Base-by-base conservation (phyloP, 1,140 invertebrate species). In the Drosophila bifasciata region DNA sequence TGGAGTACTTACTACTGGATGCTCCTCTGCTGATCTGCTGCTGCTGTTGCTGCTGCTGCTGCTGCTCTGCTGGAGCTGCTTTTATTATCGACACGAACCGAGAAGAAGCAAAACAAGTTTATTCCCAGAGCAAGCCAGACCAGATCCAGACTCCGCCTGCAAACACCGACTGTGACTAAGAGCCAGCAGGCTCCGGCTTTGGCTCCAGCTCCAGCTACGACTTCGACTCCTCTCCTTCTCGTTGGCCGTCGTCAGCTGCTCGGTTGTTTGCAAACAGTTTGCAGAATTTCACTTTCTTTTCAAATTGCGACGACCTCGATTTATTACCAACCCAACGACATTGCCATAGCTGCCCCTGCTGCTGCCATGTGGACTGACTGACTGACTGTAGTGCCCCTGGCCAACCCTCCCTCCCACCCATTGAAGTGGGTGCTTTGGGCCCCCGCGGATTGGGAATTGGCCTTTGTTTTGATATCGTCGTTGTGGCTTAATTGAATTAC, bases 251-350 rank as follows among this genome's bases (percentile, higher is more conserved):
- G 63, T 79, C 77, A 79, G 76, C 76, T 79, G 76, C 77, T 67
- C 57, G 63, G n/a, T 19, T 45, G 53, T 67, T 62, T 48, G 68
- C 48, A 71, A 85, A 73, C 80, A 62, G 77, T 80, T 36, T 85
- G 80, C 79, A 86, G 83, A 86, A 86, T 86, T 86, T 86, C 83
- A 86, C 83, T 86, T 86, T 86, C 83, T 88, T 86, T 88, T 76
- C 66, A 88, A 88, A 78, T 85, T 85, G 72, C 80, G 81, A 56
- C 77, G 79, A 84, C 79, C 80, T 76, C 83, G 60, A 86, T 86
- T 78, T 79, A 83, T 79, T 60, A 60, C 79, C 69, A 81, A 74
- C 68, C 36, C 63, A 57, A 43, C 45, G 63, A 70, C 64, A 70
- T 57, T 45, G 43, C 68, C 28, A 11, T 32, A 32, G 28, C 28